Evolutionary conservation across 2,113 vertebrate genomes (phyloP), one percentile per base, ranked within the genome.

Genomic region (Todiramphus saurophagus): DNA sequence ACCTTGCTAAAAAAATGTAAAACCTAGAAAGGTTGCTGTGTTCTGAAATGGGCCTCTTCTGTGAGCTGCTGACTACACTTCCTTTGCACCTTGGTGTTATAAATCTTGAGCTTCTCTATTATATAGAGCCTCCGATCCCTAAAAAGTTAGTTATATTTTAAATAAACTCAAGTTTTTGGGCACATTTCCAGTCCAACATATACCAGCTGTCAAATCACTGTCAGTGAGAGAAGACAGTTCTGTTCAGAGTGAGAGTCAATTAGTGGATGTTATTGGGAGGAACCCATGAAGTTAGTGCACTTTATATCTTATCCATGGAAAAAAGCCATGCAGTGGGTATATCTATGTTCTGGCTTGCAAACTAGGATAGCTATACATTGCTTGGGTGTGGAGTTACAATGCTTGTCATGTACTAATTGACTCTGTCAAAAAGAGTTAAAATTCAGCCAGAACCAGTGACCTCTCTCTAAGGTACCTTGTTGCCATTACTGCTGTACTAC

Each of bases 291-390:
- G 10, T 27, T 7, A 5, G 11, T 18, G 50, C 20, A 1, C 7
- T 43, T 33, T 13, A 1, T 23, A 9, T 31, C 16, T 77, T 14
- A 8, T 1, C 37, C 10, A 21, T 4, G 10, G 7, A 3, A 13
- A 41, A 44, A 28, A 1, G 0, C 0, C 0, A 39, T 3, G 4
- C 0, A 0, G 2, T 16, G 35, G 24, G 3, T 66, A 5, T 44
- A 7, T 14, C 46, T 23, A 44, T 25, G 3, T 20, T 23, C n/a
- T 70, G 43, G 4, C 31, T 72, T 75, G n/a, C n/a, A 51, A 51
- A 41, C 6, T 78, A 4, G 4, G 27, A 16, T 6, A 11, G 19
- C 9, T 46, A 33, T 5, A 17, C 2, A 0, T 27, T 86, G 43
- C 33, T 78, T 44, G 23, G 44, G 14, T 44, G 44, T 21, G 37